Evolutionary conservation across 2,113 vertebrate genomes (phyloP).

Genomic region (Oryzias curvinotus): DNA sequence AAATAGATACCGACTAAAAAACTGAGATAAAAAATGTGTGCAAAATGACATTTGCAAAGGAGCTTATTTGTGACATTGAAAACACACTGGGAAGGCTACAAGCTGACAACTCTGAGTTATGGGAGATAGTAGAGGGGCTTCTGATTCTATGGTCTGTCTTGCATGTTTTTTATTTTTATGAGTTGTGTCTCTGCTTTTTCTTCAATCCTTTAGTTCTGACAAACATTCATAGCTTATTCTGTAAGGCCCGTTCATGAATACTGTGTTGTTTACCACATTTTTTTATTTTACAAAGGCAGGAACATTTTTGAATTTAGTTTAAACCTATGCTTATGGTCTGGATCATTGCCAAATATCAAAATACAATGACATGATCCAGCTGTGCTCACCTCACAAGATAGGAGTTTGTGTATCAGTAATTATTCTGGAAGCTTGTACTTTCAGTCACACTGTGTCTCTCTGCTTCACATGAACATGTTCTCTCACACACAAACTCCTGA

Average conservation of each 20-base stretch:
- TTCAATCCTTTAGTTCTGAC: no score
- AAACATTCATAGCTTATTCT: no score
- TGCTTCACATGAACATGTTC: neutral
- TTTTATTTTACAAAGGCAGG: neutral
- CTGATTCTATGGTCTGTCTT: no score
- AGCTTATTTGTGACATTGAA: no score
- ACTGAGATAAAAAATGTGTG: no score
- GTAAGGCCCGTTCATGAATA: neutral
- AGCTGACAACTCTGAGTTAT: no score
- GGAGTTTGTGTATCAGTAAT: constrained; percentile 16
- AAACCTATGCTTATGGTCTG: neutral
- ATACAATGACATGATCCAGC: neutral
- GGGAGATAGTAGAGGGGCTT: no score
- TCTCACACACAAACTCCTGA: constrained; percentile 11
- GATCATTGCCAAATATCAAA: neutral
- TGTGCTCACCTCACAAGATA: neutral
- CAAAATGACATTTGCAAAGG: no score
- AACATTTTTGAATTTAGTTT: neutral
- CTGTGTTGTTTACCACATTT: neutral
- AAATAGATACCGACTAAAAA: no score
- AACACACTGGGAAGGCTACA: no score
- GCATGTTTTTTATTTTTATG: no score
- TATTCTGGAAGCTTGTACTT: constrained; percentile 4
- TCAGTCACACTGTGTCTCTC: neutral
- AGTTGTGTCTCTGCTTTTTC: no score